Evolutionary conservation across 1,140 invertebrate species (phyloP).

Genomic region (Hylaeus anthracinus): DNA sequence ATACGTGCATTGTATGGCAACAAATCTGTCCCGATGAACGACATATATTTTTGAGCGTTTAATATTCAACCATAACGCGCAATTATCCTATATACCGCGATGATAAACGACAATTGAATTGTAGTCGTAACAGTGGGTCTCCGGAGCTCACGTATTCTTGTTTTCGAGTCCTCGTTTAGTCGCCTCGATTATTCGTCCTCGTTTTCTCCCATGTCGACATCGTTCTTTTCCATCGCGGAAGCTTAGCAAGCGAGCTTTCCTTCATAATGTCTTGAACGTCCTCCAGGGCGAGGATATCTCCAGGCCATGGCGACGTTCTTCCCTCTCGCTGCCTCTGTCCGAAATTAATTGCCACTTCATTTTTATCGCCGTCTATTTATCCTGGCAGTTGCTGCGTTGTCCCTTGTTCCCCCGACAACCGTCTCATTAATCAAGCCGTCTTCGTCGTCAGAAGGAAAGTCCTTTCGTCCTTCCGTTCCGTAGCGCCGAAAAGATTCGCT

Average conservation of each 20-base stretch:
- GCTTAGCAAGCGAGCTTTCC: conserved; percentile 48
- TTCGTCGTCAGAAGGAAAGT: conserved; percentile 58
- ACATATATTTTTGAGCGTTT: too few species aligned
- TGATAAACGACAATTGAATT: not conserved
- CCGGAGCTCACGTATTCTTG: not conserved
- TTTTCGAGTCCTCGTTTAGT: conserved; percentile 1
- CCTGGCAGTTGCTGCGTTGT: conserved; percentile 66
- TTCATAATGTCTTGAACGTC: conserved; percentile 64
- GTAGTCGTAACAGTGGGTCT: not conserved
- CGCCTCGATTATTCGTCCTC: conserved; percentile 27
- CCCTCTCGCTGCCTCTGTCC: conserved; percentile 58
- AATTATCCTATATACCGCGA: not conserved
- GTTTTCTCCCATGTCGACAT: conserved; percentile 51
- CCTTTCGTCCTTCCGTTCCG: conserved; percentile 29
- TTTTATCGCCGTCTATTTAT: conserved; percentile 74
- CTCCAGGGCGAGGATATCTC: conserved; percentile 60
- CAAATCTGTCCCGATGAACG: not conserved
- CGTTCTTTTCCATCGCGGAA: conserved; percentile 50
- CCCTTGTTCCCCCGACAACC: conserved; percentile 66
- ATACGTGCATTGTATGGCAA: not conserved
- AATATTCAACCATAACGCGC: too few species aligned
- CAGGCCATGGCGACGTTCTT: conserved; percentile 52
- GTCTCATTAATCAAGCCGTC: conserved; percentile 71
- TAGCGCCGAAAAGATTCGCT: conserved; percentile 51
- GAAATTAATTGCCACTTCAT: conserved; percentile 74